A percentile compares a stretch with the other conserved stretches of the same genome.
phyloP scores from a whole-genome alignment of 2,888 invertebrate species.

The Ellobium chinense region DNA sequence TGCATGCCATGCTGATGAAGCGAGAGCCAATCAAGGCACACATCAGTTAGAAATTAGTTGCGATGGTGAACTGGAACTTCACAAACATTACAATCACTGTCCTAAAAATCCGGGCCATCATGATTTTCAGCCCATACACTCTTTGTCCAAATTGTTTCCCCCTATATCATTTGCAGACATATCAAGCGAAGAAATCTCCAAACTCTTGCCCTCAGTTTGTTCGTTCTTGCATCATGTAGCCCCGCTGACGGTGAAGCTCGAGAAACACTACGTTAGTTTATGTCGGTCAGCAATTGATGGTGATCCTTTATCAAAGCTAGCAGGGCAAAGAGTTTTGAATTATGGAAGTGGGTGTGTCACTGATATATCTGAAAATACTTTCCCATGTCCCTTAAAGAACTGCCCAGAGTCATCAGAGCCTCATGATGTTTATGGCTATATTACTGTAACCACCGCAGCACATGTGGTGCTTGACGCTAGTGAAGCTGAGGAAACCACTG shows the following conservation, averaged over 20 bases:
- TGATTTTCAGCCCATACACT: background rate
- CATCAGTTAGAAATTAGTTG: no score
- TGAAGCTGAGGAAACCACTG: constrained; percentile 24
- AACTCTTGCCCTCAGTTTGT: no score
- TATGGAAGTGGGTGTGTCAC: constrained; percentile 13
- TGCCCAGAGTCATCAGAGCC: background rate
- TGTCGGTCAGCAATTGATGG: background rate
- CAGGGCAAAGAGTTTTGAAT: background rate
- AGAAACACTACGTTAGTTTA: background rate
- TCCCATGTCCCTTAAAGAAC: background rate
- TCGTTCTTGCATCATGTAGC: no score
- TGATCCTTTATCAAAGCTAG: background rate
- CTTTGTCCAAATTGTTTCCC: no score
- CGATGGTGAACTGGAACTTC: background rate
- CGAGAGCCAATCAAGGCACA: no score
- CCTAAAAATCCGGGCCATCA: background rate
- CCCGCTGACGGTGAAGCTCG: constrained; percentile 8
- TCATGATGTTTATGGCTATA: background rate
- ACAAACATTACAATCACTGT: background rate
- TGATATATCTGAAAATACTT: no score
- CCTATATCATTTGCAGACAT: no score
- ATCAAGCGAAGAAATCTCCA: no score
- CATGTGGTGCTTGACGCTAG: constrained; percentile 26
- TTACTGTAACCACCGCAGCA: constrained; percentile 11
- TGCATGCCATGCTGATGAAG: no score